Base-by-base conservation (phyloP, 30 jellyfish, hydroid and myxozoan genomes). In the Sanderia malayensis region DNA sequence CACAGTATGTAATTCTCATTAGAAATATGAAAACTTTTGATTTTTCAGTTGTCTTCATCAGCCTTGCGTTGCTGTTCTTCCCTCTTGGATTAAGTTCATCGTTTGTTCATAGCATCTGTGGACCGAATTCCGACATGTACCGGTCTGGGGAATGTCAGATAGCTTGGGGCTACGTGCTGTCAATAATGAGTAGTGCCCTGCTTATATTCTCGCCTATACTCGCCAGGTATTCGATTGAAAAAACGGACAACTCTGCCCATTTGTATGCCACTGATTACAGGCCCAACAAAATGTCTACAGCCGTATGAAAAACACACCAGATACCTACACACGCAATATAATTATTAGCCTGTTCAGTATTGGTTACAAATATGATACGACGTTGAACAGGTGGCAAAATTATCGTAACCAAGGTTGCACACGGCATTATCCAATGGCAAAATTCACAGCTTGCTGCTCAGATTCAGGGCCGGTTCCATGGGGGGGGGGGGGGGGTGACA, bases 51-150 rank as follows among this genome's bases (percentile, higher is more conserved):
- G 96, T 67, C 18, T 79, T 86, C 52, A 83, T 86, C 28, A 57
- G 84, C 55, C 78, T 86, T 59, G 84, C 94, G 4, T 49, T 86
- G 61, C 83, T 86, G 31, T 76, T 86, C 80, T 86, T 60, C 79
- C 96, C 96, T n/a, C 94, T 86, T 73, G 96, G 96, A 55, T 74
- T 86, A 47, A 79, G 87, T 58, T 86, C 94, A 23, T 65, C 85
- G 4, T 86, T 86, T 46, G 96, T 89, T 3, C 85, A 70, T 58
- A 62, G 59, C 19, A 82, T 79, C 21, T 86, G 96, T 27, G 96
- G 96, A 19, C 57, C 80, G 1, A 77, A 64, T 4, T 82, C 94
- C 0, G 45, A 67, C 71, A 86, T 86, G 94, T 86, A 60, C 77
- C 34, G 53, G 44, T 72, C 96, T 0, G 94, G 89, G 6, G 67